phyloP scores from a whole-genome alignment of 2,888 invertebrate species.

The Anodontia alba region DNA sequence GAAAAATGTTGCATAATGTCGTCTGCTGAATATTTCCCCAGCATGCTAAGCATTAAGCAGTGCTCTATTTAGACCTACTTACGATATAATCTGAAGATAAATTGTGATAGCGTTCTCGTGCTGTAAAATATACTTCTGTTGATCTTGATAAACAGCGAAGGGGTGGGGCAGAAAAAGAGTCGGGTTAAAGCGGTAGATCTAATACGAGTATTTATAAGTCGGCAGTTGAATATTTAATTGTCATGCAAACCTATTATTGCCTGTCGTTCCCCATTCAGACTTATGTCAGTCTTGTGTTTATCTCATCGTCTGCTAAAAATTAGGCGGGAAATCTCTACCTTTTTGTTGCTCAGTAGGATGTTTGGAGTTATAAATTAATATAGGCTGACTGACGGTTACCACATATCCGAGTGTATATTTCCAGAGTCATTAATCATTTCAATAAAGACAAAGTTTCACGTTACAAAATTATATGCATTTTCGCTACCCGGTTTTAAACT shows the following conservation, averaged over 20 bases:
- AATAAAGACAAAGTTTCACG: slow-evolving; percentile 45
- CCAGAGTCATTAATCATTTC: slow-evolving; percentile 52
- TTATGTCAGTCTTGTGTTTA: slow-evolving; percentile 33
- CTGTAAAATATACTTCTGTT: slow-evolving; percentile 32
- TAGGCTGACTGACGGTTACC: slow-evolving; percentile 4
- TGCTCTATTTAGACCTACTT: not conserved
- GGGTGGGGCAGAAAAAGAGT: slow-evolving; percentile 39
- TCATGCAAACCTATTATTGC: not conserved
- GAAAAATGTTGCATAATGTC: no score
- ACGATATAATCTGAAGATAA: slow-evolving; percentile 25
- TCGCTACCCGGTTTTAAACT: slow-evolving; percentile 9
- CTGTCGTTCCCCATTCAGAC: slow-evolving; percentile 38
- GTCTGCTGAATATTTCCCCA: no score
- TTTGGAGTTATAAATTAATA: slow-evolving; percentile 24
- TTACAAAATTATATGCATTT: slow-evolving; percentile 52
- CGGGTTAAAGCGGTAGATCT: slow-evolving; percentile 40
- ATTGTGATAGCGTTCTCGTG: slow-evolving; percentile 21
- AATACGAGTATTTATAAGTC: slow-evolving; percentile 35
- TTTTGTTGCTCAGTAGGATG: not conserved
- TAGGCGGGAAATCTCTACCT: slow-evolving; percentile 27
- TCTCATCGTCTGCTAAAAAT: slow-evolving; percentile 20
- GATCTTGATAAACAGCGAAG: slow-evolving; percentile 45
- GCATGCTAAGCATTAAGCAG: no score
- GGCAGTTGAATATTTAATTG: slow-evolving; percentile 22
- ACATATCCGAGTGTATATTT: slow-evolving; percentile 4